Evolutionary conservation across 2,113 vertebrate genomes (phyloP).

Genomic region (Anoura caudifer): DNA sequence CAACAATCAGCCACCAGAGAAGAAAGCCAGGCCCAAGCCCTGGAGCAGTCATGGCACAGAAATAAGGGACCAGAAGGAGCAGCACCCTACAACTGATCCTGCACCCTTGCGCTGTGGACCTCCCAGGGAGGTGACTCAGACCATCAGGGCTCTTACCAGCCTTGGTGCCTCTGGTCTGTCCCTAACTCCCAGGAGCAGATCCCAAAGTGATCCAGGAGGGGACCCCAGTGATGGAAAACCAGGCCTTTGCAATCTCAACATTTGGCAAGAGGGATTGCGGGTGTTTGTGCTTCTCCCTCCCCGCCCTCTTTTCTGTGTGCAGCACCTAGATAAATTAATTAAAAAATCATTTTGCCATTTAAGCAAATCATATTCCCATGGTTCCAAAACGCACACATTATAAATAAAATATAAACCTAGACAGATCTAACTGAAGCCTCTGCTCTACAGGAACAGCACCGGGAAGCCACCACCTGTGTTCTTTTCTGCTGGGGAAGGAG

Average conservation of each 20-base stretch:
- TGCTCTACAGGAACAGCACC: background rate
- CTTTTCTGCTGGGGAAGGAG: background rate
- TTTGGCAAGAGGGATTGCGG: background rate
- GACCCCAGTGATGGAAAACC: background rate
- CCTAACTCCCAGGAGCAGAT: background rate
- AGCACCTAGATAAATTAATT: constrained; percentile 64
- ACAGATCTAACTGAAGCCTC: constrained; percentile 48
- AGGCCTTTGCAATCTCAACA: background rate
- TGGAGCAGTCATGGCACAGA: background rate
- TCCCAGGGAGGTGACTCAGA: background rate
- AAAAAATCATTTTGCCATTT: constrained; percentile 61
- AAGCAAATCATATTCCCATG: constrained; percentile 64
- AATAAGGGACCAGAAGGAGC: background rate
- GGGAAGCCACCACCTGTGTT: background rate
- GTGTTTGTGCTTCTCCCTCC: constrained; percentile 23
- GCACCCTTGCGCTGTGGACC: background rate
- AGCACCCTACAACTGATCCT: background rate
- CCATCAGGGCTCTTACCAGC: background rate
- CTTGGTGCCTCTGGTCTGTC: background rate
- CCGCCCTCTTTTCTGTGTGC: background rate
- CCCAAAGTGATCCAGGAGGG: background rate
- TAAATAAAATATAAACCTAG: constrained; percentile 77
- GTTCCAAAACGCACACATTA: constrained; percentile 63
- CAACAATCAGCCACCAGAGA: background rate
- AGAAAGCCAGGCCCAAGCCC: background rate